Conservation (phyloP, 2,113 vertebrate genomes). For the Lophius piscatorius region DNA sequence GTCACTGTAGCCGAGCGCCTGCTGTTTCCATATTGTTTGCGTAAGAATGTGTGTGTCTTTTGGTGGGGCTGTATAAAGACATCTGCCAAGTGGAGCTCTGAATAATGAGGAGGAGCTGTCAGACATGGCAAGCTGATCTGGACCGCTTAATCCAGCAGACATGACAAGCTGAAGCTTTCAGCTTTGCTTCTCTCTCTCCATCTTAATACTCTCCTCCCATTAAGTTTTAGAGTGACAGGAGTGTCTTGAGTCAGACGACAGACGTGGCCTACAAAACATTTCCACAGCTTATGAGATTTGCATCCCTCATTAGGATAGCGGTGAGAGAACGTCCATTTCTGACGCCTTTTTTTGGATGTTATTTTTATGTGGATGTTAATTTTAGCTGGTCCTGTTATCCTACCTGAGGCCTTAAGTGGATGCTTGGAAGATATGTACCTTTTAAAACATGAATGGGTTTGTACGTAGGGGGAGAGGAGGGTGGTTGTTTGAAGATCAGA, state of each 20-base stretch:
- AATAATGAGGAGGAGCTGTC: slow-evolving; percentile 66
- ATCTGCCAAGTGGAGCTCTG: slow-evolving; percentile 37
- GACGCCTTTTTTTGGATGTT: no score
- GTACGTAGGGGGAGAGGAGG: not conserved
- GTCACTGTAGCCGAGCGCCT: no score
- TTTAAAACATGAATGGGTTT: no score
- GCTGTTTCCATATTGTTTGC: no score
- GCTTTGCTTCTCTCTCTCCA: slow-evolving; percentile 10
- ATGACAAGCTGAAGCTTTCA: slow-evolving; percentile 43
- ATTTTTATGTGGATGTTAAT: no score
- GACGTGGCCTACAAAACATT: slow-evolving; percentile 22
- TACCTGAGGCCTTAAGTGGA: no score
- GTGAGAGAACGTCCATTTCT: no score
- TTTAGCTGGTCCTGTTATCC: no score
- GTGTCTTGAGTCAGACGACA: slow-evolving; percentile 35
- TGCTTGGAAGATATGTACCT: no score
- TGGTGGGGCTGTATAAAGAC: no score
- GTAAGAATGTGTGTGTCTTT: no score
- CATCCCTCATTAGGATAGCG: slow-evolving; percentile 17
- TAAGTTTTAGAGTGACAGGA: slow-evolving; percentile 30
- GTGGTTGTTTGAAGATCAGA: slow-evolving; percentile 28
- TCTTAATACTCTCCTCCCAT: slow-evolving; percentile 24
- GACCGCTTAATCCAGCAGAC: slow-evolving; percentile 64
- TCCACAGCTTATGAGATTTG: slow-evolving; percentile 40
- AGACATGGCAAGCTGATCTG: slow-evolving; percentile 57